Conservation (phyloP, 2,888 invertebrate genomes). For the Lymantria dispar region DNA sequence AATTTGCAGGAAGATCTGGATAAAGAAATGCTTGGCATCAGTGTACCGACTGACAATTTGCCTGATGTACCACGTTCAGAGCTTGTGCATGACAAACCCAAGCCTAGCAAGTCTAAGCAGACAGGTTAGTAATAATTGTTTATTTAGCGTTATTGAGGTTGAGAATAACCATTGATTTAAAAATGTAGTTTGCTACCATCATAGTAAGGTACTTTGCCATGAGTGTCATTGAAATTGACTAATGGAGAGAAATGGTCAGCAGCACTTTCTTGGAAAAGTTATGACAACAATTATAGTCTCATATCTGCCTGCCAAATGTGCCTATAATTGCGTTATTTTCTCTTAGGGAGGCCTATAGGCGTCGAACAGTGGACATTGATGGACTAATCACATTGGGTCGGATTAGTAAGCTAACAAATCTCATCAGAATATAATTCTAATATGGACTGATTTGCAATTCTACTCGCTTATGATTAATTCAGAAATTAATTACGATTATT, state of each 20-base stretch:
- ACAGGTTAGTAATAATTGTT: slow-evolving; percentile 43
- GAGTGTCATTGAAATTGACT: not conserved
- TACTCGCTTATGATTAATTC: too few relatives aligned
- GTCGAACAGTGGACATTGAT: too few relatives aligned
- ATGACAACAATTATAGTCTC: not conserved
- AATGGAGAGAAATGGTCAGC: not conserved
- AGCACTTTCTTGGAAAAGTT: not conserved
- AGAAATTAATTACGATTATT: too few relatives aligned
- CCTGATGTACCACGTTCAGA: slow-evolving; percentile 88
- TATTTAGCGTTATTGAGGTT: not conserved
- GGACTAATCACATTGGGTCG: too few relatives aligned
- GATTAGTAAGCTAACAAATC: too few relatives aligned
- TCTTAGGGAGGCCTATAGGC: too few relatives aligned
- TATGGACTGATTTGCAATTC: too few relatives aligned
- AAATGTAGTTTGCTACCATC: not conserved
- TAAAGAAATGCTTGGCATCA: slow-evolving; percentile 91
- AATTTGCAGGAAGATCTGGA: slow-evolving; percentile 88
- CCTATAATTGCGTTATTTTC: too few relatives aligned
- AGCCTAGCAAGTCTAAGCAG: slow-evolving; percentile 62
- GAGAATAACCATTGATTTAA: not conserved
- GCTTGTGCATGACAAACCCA: slow-evolving; percentile 77
- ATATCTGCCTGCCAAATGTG: not conserved
- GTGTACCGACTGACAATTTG: slow-evolving; percentile 86
- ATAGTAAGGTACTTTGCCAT: not conserved
- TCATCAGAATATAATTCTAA: too few relatives aligned